Evolutionary conservation across 1,140 invertebrate genomes (phyloP), one percentile per base, ranked within the genome.

Genomic region (Pogonomyrmex barbatus): DNA sequence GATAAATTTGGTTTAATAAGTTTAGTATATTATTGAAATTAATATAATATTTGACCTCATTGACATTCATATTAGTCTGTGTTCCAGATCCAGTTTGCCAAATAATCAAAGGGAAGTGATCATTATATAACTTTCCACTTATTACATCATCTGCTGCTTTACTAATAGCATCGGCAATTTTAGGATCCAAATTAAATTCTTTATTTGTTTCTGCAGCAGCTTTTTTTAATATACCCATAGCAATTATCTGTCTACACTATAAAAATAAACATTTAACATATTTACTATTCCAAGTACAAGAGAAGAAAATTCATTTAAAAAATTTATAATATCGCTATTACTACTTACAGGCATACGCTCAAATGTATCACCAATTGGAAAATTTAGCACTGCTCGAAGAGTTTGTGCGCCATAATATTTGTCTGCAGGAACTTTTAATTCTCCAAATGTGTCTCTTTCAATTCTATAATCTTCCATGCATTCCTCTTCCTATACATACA

Each of bases 361-460:
- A 71, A 97, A 96, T 79, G 96, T 95, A 45, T 98, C 99, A 50
- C 99, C 99, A 95, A 99, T 99, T 36, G 99, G 98, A 95, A 99
- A 99, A 95, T 99, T 99, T 93, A 99, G 98, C 60, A 98, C 96
- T 9, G 99, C 99, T 87, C 98, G 95, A 81, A 99, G 97, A 54
- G 99, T 99, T 94, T 99, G 99, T 2, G 99, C 98, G 62, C 99
- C 99, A 97, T 99, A 99, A 93, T 99, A 98, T 93, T 98, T 99
- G 91, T 99, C 97, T 78, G 96, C 95, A 0, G 99, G 99, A 4
- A 99, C 99, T 93, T 99, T 97, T 30, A 99, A 94, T 94, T 99
- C 98, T 24, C 99, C 99, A 95, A 99, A 99, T 2, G 98, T 99
- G 92, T 99, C 99, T 73, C 96, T 96, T 95, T 99, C 99, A 89